Base-by-base conservation (phyloP, 2,888 invertebrate genomes). In the Acronicta alni region DNA sequence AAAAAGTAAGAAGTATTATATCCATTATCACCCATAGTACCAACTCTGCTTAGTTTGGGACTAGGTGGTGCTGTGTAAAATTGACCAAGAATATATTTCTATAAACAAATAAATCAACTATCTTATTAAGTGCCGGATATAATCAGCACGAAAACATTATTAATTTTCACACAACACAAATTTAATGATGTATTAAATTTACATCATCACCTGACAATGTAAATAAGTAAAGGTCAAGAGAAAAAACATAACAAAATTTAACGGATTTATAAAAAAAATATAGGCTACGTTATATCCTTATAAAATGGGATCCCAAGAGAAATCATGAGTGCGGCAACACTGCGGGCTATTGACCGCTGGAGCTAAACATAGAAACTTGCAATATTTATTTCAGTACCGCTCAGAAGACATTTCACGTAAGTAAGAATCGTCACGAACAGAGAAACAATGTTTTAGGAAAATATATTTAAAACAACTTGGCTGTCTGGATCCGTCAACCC, bases 311-410 rank as follows among this genome's bases (percentile, higher is more conserved):
- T 67, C 41, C 55, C 57, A n/a, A 23, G 56, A 60, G 51, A 55
- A 64, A 63, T 52, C 15, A 35, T 37, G 54, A 56, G 15, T 60
- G 64, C 56, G 54, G 63, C 42, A 56, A 46, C 46, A 57, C 52
- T 62, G 58, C 57, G 59, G 74, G 64, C 59, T 62, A 62, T 70
- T 77, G 74, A 75, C 70, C 75, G 77, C 42, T 15, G 48, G 8
- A 30, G 59, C 60, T 77, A 77, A 70, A 75, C 63, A 56, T 70
- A 76, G 77, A 59, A 41, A 61, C 55, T 46, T 70, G 75, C 60
- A 75, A 70, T 56, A 67, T 63, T 70, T 76, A 75, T 75, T 70
- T 73, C 48, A 64, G 67, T 51, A 41, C 32, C 30, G 45, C 59
- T 61, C 39, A 57, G 51, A 67, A 70, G 58, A 67, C 62, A 66